Evolutionary conservation across 1,140 invertebrate genomes (phyloP).

Genomic region (Arion vulgaris): DNA sequence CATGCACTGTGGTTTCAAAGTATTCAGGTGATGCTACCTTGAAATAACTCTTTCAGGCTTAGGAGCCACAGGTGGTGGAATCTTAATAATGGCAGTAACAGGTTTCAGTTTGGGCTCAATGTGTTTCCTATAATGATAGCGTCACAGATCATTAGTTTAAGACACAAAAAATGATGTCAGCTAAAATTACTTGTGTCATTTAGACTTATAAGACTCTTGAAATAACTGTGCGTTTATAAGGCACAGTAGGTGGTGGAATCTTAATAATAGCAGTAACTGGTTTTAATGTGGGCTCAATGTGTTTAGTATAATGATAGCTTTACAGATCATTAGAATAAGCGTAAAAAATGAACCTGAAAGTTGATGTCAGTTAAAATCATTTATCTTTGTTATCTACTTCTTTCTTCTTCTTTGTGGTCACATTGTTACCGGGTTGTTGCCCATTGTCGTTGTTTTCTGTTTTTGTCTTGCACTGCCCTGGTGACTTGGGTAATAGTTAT

Average conservation of each 20-base stretch:
- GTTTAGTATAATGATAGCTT: slow-evolving; percentile 18
- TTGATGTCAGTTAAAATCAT: too few species aligned
- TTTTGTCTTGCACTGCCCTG: too few species aligned
- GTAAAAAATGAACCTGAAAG: too few species aligned
- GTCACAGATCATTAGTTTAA: background rate
- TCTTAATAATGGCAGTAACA: slow-evolving; percentile 37
- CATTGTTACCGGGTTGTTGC: too few species aligned
- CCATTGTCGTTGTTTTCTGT: too few species aligned
- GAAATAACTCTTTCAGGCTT: slow-evolving; percentile 34
- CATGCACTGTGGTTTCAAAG: background rate
- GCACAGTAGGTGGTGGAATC: slow-evolving; percentile 40
- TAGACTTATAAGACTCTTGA: too few species aligned
- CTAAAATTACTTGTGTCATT: too few species aligned
- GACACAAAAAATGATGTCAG: too few species aligned
- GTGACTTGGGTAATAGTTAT: too few species aligned
- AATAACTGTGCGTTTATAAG: slow-evolving; percentile 31
- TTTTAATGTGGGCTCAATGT: slow-evolving; percentile 27
- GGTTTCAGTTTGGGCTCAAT: slow-evolving; percentile 34
- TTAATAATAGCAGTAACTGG: slow-evolving; percentile 39
- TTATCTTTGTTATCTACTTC: too few species aligned
- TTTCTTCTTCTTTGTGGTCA: too few species aligned
- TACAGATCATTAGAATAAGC: background rate
- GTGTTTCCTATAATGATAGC: slow-evolving; percentile 25
- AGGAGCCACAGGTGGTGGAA: slow-evolving; percentile 44
- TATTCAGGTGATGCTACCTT: slow-evolving; percentile 6